Evolutionary conservation across 2,797 vertebrate genomes (phyloP).

Genomic region (Hozukius guyotensis): DNA sequence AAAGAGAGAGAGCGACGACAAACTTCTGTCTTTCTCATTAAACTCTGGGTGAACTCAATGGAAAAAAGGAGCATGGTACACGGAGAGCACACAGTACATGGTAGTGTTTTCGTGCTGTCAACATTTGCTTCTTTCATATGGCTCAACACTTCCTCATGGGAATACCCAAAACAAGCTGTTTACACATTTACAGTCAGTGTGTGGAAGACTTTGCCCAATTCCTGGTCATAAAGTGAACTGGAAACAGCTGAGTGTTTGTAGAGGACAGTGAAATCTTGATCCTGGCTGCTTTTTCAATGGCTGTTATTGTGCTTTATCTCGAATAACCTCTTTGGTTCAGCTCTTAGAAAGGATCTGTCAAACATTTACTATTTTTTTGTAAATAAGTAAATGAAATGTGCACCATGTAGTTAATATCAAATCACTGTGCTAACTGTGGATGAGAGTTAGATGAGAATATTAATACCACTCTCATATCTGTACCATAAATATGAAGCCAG

Average conservation of each 20-base stretch:
- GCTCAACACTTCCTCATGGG: constrained; percentile 27
- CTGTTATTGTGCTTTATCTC: background rate
- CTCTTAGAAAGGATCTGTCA: background rate
- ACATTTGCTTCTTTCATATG: constrained; percentile 11
- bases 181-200: background rate
- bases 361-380: too few species aligned
- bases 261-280: background rate
- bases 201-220: background rate
- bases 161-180: constrained; percentile 23
- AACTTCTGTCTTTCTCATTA: constrained; percentile 70
- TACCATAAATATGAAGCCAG: too few species aligned
- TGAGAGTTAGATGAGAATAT: too few species aligned
- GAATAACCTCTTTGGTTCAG: background rate
- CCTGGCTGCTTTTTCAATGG: background rate
- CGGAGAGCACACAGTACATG: background rate
- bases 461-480: too few species aligned
- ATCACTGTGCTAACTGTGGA: too few species aligned
- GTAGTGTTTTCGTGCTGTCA: background rate
- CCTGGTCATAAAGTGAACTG: background rate
- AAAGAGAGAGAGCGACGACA: constrained; percentile 20
- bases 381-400: too few species aligned
- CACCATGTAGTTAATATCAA: too few species aligned
- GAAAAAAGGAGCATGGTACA: background rate
- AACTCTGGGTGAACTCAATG: constrained; percentile 60
- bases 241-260: background rate